Percentiles rank a stretch among this genome's conserved stretches.
phyloP scores from a whole-genome alignment of 1,140 invertebrate species.

The Spodoptera litura region DNA sequence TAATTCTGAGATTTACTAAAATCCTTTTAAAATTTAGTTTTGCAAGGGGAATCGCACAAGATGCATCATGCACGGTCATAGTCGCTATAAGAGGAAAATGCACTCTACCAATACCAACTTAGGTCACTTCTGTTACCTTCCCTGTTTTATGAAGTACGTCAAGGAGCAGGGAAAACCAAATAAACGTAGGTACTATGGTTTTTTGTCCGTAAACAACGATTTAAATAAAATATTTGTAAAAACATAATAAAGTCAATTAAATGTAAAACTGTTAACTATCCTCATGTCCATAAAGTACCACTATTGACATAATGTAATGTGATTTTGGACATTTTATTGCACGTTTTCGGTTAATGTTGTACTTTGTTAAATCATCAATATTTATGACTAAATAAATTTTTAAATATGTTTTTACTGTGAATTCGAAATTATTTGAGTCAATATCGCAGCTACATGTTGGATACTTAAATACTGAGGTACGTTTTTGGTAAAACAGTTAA shows the following conservation, averaged over 20 bases:
- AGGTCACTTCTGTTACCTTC: no score
- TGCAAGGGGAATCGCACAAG: no score
- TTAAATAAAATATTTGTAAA: background rate
- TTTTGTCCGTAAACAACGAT: background rate
- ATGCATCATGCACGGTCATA: no score
- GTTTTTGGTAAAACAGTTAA: background rate
- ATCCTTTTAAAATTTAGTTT: no score
- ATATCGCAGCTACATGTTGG: background rate
- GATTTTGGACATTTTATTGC: background rate
- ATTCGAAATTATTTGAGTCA: background rate
- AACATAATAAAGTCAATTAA: background rate
- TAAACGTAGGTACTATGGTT: no score
- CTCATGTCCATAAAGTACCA: background rate
- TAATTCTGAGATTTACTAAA: no score
- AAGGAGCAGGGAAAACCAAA: no score
- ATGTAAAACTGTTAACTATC: background rate
- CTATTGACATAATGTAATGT: conserved; percentile 5
- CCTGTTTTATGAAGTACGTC: no score
- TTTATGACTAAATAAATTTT: conserved; percentile 34
- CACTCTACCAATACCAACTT: no score
- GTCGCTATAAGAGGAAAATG: no score
- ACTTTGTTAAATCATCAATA: conserved; percentile 23
- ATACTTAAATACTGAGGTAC: background rate
- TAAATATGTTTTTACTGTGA: background rate
- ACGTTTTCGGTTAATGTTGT: conserved; percentile 27